Base-by-base conservation (phyloP, 2,113 vertebrate genomes). In the Pangasianodon gigas region DNA sequence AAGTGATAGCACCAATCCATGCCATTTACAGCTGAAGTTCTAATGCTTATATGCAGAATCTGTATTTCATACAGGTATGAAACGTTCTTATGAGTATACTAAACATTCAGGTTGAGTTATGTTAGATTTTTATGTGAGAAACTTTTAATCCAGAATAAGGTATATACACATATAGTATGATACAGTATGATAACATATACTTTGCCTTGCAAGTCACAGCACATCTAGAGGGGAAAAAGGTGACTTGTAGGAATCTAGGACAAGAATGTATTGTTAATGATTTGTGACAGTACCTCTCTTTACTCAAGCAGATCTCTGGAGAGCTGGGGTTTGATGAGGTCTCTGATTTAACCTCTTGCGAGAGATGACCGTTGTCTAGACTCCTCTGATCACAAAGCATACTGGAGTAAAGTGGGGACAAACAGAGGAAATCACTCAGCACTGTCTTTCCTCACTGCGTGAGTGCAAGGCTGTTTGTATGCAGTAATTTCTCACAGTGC, bases 301-400 rank as follows among this genome's bases (percentile, higher is more conserved):
- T 97, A 93, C 93, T 97, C 88, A 96, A 96, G 87, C 96, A 97
- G 88, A 97, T 98, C 95, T 99, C 98, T 0, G 98, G 98, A 89
- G 98, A 98, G 94, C 98, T 98, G 89, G 97, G 98, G 93, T 98
- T 99, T 82, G 98, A 97, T 0, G 96, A 97, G 18, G 97, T 96
- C 93, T 98, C 98, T 44, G 97, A 96, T 93, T 95, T 98, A 87
- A 96, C 95, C 89, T 99, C 98, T 93, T 97, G 97, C 5, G 96
- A 96, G 37, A 96, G 94, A 84, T 97, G 97, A 87, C 95, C 96
- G 19, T 96, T 91, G 79, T 99, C 98, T 0, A 97, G 95, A 69
- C 95, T 97, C 93, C 96, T 97, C 91, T 97, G 97, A 71, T 96
- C 95, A 89, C 96, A 96, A 51, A 96, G 96, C 83, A 96, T 88